Base-by-base conservation (phyloP, 1,140 invertebrate genomes). In the Saccostrea cuccullata region DNA sequence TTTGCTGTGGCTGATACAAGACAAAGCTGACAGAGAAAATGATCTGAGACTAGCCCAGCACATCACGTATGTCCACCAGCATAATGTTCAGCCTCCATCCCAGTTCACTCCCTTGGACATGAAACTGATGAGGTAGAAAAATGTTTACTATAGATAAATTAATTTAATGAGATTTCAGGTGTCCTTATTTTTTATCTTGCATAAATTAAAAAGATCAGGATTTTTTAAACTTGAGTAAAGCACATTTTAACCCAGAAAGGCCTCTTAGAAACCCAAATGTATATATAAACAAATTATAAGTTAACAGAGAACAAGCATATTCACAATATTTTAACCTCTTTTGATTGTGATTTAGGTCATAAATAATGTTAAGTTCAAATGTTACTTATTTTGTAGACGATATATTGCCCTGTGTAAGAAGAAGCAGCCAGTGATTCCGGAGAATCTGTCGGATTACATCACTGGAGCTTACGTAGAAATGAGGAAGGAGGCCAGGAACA, bases 11-110 rank as follows among this genome's bases (percentile, higher is more conserved):
- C 96, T 99, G 1, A 98, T 99, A 91, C 98, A 98, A 94, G 99
- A 99, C 95, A 98, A 97, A 92, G 97, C 98, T 5, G 97, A 99
- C 94, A 96, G 97, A 84, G 98, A 98, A 90, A 98, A 98, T 94
- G 99, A 99, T 96, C 95, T 98, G 64, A 97, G 98, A 93, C 95
- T 99, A 82, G 99, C 99, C n/a, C n/a, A n/a, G n/a, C n/a, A n/a
- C 94, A 99, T 99, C 73, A 98, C 99, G 3, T 99, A 98, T 94
- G 99, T 99, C 23, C 99, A 99, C 94, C 97, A 98, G 93, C 97
- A 99, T 95, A 97, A 97, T 90, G 95, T 96, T 86, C 98, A 99
- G 95, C 98, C 98, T 47, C 97, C 97, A 0, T 96, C 96, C 0
- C 95, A 94, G 88, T 95, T 97, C 56, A 96, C 97, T 91, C 97